These are phyloP conservation scores for Dendrocincla fuliginosa DNA, from an alignment of 2,797 vertebrate genomes.

Conservation along the genomic window DNA sequence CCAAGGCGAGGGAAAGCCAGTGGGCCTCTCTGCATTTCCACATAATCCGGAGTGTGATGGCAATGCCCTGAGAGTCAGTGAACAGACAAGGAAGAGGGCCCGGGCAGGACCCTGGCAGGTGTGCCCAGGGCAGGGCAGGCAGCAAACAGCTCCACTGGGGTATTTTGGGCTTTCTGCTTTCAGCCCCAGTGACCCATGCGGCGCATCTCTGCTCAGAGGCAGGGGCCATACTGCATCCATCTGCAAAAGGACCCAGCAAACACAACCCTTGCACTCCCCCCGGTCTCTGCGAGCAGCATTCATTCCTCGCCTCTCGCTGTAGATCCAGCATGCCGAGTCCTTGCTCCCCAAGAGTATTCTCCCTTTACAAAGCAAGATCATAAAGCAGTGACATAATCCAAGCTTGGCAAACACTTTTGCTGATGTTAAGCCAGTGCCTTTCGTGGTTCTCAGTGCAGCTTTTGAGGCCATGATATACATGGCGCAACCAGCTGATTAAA, in stretches of 20 bases:
- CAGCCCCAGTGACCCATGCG: neutral
- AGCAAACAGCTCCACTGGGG: neutral
- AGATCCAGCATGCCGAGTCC: neutral
- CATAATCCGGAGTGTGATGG: rapidly evolving
- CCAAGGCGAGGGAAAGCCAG: neutral
- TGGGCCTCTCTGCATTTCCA: neutral
- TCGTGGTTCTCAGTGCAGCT: slow-evolving; percentile 14
- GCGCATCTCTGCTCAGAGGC: rapidly evolving
- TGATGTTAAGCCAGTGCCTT: slow-evolving; percentile 62
- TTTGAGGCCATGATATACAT: slow-evolving; percentile 12
- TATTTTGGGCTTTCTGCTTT: neutral
- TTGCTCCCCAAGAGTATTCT: slow-evolving; percentile 55
- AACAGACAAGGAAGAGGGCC: neutral
- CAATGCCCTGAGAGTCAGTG: rapidly evolving
- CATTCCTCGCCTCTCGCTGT: neutral
- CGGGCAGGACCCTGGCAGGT: neutral
- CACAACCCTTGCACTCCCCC: neutral
- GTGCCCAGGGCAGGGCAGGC: neutral
- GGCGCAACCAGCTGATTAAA: slow-evolving; percentile 35
- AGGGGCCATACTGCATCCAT: neutral
- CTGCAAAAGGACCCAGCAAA: neutral
- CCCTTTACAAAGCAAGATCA: slow-evolving; percentile 62
- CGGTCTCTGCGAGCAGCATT: neutral
- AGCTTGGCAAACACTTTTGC: slow-evolving; percentile 59
- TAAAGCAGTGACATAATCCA: slow-evolving; percentile 70